Base-by-base conservation (phyloP, 2,113 vertebrate genomes). In the Apteryx owenii region DNA sequence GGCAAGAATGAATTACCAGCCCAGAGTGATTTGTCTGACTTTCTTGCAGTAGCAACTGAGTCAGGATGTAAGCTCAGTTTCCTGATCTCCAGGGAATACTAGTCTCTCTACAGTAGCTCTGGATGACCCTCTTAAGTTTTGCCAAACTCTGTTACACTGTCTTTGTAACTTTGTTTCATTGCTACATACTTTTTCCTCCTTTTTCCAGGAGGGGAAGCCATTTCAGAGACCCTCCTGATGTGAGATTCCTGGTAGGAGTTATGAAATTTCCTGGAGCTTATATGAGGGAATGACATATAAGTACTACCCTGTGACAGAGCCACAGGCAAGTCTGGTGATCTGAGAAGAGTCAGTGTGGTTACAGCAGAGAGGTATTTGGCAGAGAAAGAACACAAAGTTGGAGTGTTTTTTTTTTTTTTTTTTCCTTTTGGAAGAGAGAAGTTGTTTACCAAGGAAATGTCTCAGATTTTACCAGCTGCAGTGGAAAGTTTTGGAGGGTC, bases 191-290 rank as follows among this genome's bases (percentile, higher is more conserved):
- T 50, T 88, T 68, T 62, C 46, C 81, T 69, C 14, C 5, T 22
- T 8, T 81, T 90, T 86, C 58, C 4, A 36, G 40, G 23, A 50
- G 18, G 0, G 0, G 40, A 79, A 6, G 19, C 71, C 0, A 38
- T 61, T 69, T 9, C 2, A 5, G 28, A 65, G 31, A 77, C 3
- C 18, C 6, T 83, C 38, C 38, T 0, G 42, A 15, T 48, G n/a
- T 38, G 22, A 21, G 29, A 60, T 60, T 60, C 31, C 29, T 60
- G 18, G 29, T 33, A 60, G 0, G 48, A 65, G 18, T 33, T 28
- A 16, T 0, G 4, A 65, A 36, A 36, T 38, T 53, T 89, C n/a
- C 48, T 75, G 11, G 78, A 68, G 40, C 80, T 65, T 66, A 13
- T 19, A 11, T 36, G 60, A 81, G 77, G 73, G 86, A 61, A 62